These are phyloP conservation scores for Boulengeromyrus knoepffleri DNA, from an alignment of 2,113 vertebrate genomes.

Conservation along the genomic window DNA sequence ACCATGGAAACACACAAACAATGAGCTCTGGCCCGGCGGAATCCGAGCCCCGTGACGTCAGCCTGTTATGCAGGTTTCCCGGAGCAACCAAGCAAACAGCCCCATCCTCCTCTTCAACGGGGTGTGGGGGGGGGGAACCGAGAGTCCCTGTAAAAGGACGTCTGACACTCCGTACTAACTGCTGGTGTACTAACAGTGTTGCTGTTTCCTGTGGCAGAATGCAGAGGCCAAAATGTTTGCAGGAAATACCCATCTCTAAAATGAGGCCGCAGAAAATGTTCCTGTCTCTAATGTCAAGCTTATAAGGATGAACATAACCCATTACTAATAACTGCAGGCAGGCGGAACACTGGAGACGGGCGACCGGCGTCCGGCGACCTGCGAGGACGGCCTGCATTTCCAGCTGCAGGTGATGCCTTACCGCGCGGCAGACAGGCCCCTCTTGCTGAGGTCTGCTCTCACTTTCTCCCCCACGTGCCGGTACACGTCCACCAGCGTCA, in stretches of 20 bases:
- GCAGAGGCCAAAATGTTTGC: not conserved
- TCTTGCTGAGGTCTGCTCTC: conserved; percentile 72
- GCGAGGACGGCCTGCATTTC: not conserved
- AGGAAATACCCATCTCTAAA: not conserved
- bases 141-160: not conserved
- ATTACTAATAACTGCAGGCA: not conserved
- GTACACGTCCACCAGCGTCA: conserved; percentile 81
- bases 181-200: not conserved
- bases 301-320: not conserved
- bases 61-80: not conserved
- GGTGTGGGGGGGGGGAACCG: not conserved
- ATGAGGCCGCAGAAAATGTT: not conserved
- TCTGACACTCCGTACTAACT: not conserved
- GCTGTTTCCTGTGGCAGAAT: not conserved
- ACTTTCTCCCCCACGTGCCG: conserved; percentile 85
- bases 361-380: no score
- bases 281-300: not conserved
- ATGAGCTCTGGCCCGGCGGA: not conserved
- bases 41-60: not conserved
- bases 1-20: not conserved
- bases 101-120: not conserved
- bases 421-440: conserved; percentile 79
- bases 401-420: conserved; percentile 56
- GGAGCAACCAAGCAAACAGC: not conserved
- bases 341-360: not conserved